These are phyloP conservation scores for Myrmecobius fasciatus DNA, from an alignment of 2,113 vertebrate species.

Conservation along the genomic window DNA sequence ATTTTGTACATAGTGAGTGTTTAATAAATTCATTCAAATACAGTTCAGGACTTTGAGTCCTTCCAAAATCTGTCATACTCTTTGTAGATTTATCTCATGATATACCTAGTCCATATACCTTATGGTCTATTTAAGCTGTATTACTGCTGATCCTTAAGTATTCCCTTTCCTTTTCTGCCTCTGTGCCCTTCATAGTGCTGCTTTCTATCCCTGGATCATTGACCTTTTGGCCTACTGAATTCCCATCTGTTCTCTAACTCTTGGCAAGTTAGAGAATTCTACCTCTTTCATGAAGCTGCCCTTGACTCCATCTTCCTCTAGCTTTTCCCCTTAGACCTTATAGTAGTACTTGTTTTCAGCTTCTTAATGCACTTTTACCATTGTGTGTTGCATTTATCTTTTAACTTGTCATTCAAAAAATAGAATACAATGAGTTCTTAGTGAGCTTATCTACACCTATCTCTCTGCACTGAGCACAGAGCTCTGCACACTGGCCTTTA, in stretches of 20 bases:
- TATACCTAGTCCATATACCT: no score
- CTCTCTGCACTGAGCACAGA: neutral
- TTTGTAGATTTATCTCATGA: no score
- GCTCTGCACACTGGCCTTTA: neutral
- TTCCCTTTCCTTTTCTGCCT: neutral
- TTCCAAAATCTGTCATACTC: no score
- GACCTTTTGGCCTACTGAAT: constrained; percentile 31
- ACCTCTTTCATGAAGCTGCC: no score
- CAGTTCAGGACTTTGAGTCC: no score
- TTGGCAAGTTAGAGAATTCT: constrained; percentile 6
- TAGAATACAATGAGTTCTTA: neutral
- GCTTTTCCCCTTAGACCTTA: neutral
- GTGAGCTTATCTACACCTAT: neutral
- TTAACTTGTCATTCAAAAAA: neutral
- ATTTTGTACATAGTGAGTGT: no score
- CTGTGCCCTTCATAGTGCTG: neutral
- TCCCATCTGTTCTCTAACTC: constrained; percentile 39
- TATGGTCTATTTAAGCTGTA: no score
- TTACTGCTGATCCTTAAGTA: no score
- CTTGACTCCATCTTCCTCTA: no score
- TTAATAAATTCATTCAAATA: no score
- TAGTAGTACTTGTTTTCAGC: neutral
- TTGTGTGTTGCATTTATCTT: neutral
- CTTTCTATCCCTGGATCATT: constrained; percentile 22
- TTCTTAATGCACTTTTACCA: neutral